Conservation (phyloP, 1,140 invertebrate genomes). For the Camponotus pennsylvanicus region DNA sequence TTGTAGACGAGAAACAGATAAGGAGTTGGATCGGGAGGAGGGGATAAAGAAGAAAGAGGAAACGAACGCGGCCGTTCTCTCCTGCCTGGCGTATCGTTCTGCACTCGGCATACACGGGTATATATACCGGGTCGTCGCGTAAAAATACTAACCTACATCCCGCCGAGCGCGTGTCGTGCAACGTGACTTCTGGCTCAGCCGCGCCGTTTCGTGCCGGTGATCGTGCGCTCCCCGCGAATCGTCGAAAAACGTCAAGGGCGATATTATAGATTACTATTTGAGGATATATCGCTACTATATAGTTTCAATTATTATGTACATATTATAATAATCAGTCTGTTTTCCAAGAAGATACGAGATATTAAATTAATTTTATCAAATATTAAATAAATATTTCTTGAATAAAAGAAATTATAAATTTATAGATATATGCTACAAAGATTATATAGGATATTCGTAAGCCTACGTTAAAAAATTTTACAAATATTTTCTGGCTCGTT, state of each 20-base stretch:
- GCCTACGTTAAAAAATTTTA: neutral
- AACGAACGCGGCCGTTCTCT: neutral
- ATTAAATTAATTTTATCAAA: neutral
- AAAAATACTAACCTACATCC: slow-evolving; percentile 83
- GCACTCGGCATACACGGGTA: slow-evolving; percentile 19
- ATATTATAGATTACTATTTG: neutral
- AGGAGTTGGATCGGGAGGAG: neutral
- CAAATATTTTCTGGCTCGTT: neutral
- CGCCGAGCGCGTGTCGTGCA: slow-evolving; percentile 82
- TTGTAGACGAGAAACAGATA: neutral
- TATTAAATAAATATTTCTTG: no score
- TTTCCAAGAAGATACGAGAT: neutral
- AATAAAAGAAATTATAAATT: neutral
- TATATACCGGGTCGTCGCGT: slow-evolving; percentile 63
- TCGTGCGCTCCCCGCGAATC: slow-evolving; percentile 19
- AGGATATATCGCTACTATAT: no score
- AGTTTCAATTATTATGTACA: neutral
- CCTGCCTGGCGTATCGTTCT: slow-evolving; percentile 9
- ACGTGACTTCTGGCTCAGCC: slow-evolving; percentile 81
- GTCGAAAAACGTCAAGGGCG: neutral
- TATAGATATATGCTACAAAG: neutral
- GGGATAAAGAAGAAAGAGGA: slow-evolving; percentile 3
- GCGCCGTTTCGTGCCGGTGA: slow-evolving; percentile 56
- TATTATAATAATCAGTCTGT: neutral
- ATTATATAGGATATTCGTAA: neutral